These are phyloP conservation scores for Drosophila tripunctata DNA, from an alignment of 2,888 invertebrate species.

Conservation along the genomic window DNA sequence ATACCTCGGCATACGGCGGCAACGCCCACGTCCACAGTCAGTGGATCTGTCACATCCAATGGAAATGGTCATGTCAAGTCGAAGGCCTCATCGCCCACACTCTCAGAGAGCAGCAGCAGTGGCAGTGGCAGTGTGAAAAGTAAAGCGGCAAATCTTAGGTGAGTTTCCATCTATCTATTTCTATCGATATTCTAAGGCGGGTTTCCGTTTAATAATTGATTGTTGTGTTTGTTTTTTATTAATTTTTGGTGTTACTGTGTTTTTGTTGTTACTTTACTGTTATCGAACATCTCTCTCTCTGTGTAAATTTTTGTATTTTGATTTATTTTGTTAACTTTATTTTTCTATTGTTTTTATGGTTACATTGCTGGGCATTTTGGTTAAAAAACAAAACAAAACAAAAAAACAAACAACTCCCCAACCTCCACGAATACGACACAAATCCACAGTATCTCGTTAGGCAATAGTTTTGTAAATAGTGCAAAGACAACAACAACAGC, in stretches of 20 bases:
- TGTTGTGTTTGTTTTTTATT: no score
- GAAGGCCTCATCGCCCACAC: slow-evolving; percentile 80
- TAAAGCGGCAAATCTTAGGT: slow-evolving; percentile 83
- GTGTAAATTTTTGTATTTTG: slow-evolving; percentile 28
- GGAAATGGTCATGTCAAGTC: slow-evolving; percentile 54
- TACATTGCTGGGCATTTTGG: slow-evolving; percentile 62
- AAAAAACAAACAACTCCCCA: no score
- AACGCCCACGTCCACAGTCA: slow-evolving; percentile 37
- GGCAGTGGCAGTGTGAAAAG: slow-evolving; percentile 80
- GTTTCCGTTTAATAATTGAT: no score
- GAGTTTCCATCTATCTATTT: no score
- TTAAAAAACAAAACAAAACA: no score
- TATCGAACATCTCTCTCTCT: slow-evolving; percentile 25
- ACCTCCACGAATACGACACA: slow-evolving; percentile 34
- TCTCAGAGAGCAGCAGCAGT: slow-evolving; percentile 80
- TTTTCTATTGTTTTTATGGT: slow-evolving; percentile 52
- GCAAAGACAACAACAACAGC: slow-evolving; percentile 75
- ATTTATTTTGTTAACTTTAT: slow-evolving; percentile 3
- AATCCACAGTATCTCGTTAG: slow-evolving; percentile 83
- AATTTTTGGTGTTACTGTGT: slow-evolving; percentile 8
- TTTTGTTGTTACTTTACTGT: slow-evolving; percentile 9
- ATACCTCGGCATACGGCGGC: slow-evolving; percentile 61
- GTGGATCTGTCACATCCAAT: slow-evolving; percentile 1
- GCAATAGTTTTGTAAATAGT: slow-evolving; percentile 84
- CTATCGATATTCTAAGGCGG: no score